Conservation (phyloP, 2,113 vertebrate species). For the Entosphenus tridentatus region DNA sequence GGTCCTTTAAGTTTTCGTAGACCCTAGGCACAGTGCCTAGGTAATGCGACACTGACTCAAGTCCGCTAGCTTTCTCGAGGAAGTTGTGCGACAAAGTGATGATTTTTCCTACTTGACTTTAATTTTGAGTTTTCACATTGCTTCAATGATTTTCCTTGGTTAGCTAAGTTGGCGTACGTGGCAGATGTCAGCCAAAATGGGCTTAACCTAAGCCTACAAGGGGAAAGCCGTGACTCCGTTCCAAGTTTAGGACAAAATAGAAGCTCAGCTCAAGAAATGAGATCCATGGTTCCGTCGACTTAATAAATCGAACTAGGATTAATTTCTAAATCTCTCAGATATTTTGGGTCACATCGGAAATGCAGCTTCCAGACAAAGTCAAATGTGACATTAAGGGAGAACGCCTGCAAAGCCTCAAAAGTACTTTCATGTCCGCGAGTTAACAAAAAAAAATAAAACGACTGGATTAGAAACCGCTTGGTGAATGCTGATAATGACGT, state of each 20-base stretch:
- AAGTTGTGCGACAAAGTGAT: constrained; percentile 4
- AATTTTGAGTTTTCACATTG: constrained; percentile 3
- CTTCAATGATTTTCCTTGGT: not conserved
- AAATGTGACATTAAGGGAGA: not conserved
- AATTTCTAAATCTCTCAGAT: not conserved
- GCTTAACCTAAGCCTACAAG: not conserved
- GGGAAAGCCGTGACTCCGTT: not conserved
- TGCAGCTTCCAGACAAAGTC: constrained; percentile 2
- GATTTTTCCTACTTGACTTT: constrained; percentile 1
- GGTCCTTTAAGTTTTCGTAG: too few species aligned
- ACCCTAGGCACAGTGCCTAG: too few species aligned
- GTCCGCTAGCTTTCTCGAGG: constrained; percentile 8
- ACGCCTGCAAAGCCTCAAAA: not conserved
- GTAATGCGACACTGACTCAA: too few species aligned
- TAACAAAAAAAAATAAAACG: not conserved
- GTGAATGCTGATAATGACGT: not conserved
- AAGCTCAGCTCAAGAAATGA: not conserved
- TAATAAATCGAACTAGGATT: not conserved
- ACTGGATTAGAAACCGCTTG: not conserved
- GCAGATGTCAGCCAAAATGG: not conserved
- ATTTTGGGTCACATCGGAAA: not conserved
- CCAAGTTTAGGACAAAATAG: not conserved
- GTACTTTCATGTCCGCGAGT: not conserved
- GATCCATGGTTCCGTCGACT: not conserved
- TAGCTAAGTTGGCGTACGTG: not conserved